phyloP scores from a whole-genome alignment of 2,888 invertebrate genomes.

The Melieria crassipennis region DNA sequence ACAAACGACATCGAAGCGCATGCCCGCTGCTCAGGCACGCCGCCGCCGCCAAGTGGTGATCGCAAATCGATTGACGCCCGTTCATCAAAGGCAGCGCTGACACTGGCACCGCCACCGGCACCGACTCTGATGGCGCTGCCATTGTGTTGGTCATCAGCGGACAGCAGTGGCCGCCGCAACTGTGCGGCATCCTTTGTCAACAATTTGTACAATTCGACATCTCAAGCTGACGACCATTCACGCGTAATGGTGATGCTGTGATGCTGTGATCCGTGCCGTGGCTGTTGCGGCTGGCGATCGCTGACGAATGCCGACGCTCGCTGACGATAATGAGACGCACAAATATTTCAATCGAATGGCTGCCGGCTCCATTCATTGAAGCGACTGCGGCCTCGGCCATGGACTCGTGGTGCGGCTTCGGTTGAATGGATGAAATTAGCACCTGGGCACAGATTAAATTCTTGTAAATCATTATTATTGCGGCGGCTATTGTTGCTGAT shows the following conservation, averaged over 20 bases:
- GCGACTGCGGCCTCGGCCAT: not conserved
- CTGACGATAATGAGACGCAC: conserved; percentile 29
- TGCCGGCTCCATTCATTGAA: too few species aligned
- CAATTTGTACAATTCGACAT: conserved; percentile 34
- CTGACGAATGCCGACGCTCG: conserved; percentile 20
- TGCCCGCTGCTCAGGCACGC: conserved; percentile 10
- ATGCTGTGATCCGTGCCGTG: not conserved
- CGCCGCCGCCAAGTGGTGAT: not conserved
- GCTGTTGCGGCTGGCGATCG: not conserved
- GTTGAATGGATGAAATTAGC: conserved; percentile 39
- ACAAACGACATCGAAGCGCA: conserved; percentile 43
- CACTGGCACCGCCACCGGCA: conserved; percentile 20
- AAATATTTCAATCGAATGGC: conserved; percentile 15
- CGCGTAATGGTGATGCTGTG: not conserved
- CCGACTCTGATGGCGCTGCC: conserved; percentile 13
- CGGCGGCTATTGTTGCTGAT: conserved; percentile 12
- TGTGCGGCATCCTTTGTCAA: conserved; percentile 36
- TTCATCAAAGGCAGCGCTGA: conserved; percentile 10
- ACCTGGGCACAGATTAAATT: conserved; percentile 42
- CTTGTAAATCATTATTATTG: conserved; percentile 40
- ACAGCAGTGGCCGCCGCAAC: conserved; percentile 12
- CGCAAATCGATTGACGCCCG: conserved; percentile 35
- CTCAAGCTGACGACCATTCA: not conserved
- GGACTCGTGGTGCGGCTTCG: not conserved
- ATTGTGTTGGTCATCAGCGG: conserved; percentile 1